These are phyloP conservation scores for Tyto alba DNA, from an alignment of 2,113 vertebrate species.

Conservation along the genomic window DNA sequence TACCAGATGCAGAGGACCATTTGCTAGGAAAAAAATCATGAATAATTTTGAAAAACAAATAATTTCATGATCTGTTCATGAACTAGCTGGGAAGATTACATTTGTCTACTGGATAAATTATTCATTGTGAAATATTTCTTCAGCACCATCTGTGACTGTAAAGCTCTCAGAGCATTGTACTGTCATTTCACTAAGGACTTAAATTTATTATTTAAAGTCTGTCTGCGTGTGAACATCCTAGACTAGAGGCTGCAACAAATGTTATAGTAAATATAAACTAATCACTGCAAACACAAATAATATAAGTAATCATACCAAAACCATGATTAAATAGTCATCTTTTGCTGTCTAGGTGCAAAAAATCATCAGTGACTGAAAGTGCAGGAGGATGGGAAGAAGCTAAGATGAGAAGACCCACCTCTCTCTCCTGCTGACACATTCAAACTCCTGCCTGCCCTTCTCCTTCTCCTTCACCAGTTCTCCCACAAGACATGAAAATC, in stretches of 20 bases:
- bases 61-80: slow-evolving; percentile 11
- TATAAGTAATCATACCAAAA: background rate
- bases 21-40: background rate
- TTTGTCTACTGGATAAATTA: slow-evolving; percentile 34
- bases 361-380: background rate
- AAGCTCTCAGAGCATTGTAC: slow-evolving; percentile 2
- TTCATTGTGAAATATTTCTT: slow-evolving; percentile 47
- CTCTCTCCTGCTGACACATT: background rate
- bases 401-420: background rate
- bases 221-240: background rate
- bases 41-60: background rate
- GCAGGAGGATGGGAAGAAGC: background rate
- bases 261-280: background rate
- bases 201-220: background rate
- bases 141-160: slow-evolving; percentile 4
- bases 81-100: background rate
- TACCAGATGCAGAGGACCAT: background rate
- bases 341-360: background rate
- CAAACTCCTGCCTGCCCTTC: background rate
- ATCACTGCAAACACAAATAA: background rate
- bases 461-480: background rate
- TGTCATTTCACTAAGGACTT: background rate
- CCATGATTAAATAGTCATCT: background rate
- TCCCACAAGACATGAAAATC: background rate
- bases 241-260: background rate